Evolutionary conservation across 37 sponge, comb jelly and placozoan species (phyloP), one percentile per base, ranked within the genome.

Genomic region (Eunapius fragilis): DNA sequence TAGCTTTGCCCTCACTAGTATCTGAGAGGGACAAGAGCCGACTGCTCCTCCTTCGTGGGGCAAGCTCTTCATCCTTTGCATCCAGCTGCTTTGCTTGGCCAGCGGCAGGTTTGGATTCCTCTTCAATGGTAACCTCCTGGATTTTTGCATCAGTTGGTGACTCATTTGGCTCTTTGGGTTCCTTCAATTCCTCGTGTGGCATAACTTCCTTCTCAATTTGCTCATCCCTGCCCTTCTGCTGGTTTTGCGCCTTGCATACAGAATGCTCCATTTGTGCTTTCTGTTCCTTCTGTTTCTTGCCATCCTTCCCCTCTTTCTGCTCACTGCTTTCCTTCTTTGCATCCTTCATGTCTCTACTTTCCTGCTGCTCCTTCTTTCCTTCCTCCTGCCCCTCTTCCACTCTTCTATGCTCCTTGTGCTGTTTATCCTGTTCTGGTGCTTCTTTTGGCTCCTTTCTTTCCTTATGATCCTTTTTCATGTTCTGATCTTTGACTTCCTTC

Each of bases 1-100:
- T 71, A 17, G 28, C 86, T 22, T 67, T 26, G 26, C 74, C 37
- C n/a, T n/a, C 58, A 32, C 70, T 80, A 23, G 30, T 34, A 10
- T 84, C 85, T 25, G 77, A 71, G 22, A 84, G 22, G 12, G 89
- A 89, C 37, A 84, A 73, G 0, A 89, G 33, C 70, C 85, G 41
- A 19, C 73, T 73, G 79, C 89, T 89, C 28, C 89, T 71, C 67
- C 88, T 76, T 19, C 25, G 79, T 2, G 80, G 36, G 23, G 37
- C 22, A 30, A 67, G 84, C 69, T 83, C 70, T n/a, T 68, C 34
- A 25, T 41, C 25, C 25, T 37, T 76, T 31, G 4, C 71, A n/a
- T n/a, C n/a, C n/a, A n/a, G n/a, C n/a, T n/a, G n/a, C 31, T 72
- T 31, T 45, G 4, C 78, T 78, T 71, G 71, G 35, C 1, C 58